A percentile compares a stretch with the other conserved stretches of the same genome.
Evolutionary conservation across 2,888 invertebrate genomes (phyloP).

Genomic region (Gisinianus flammeolus): DNA sequence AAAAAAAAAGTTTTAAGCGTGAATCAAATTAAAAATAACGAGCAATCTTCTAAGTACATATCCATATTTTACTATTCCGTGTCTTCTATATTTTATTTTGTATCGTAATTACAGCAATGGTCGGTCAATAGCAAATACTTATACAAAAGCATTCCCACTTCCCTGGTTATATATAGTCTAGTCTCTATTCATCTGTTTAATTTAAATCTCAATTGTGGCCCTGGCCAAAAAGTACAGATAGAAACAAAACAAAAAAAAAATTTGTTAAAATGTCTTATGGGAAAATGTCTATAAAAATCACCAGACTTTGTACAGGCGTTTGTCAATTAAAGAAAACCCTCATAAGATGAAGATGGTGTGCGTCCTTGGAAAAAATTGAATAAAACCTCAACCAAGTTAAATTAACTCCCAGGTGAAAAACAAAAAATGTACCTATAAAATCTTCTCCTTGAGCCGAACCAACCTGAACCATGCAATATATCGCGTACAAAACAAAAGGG

Average conservation of each 20-base stretch:
- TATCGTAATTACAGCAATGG: background rate
- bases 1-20: background rate
- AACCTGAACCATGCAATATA: background rate
- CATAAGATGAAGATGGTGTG: background rate
- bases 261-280: background rate
- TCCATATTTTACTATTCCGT: background rate
- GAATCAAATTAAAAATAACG: slow-evolving; percentile 12
- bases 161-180: background rate
- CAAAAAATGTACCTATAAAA: no score
- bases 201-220: background rate
- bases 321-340: background rate
- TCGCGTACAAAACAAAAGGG: no score
- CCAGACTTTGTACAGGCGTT: background rate
- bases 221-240: background rate
- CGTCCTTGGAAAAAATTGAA: background rate
- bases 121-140: background rate
- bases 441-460: background rate
- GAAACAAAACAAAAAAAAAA: background rate
- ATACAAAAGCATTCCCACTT: background rate
- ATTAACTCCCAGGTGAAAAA: no score
- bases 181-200: background rate
- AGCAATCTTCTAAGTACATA: slow-evolving; percentile 2
- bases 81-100: background rate
- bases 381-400: no score
- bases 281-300: background rate